Base-by-base conservation (phyloP, 2,797 vertebrate species). In the Rachycentron canadum region DNA sequence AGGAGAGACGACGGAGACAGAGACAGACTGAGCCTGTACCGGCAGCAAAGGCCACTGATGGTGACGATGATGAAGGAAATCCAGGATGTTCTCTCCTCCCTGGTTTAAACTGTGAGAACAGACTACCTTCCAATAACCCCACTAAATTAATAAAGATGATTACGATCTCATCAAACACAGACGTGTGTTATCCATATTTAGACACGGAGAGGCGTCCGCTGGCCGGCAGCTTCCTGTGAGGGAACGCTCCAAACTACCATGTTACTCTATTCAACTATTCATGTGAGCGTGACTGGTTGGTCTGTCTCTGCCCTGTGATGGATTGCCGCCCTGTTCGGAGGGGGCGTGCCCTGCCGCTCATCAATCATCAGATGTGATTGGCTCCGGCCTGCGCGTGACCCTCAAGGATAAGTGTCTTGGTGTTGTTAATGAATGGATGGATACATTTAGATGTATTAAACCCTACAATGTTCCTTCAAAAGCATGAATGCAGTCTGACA, bases 51-150 rank as follows among this genome's bases (percentile, higher is more conserved):
- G 47, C 56, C 53, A 34, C 53, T 55, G 14, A 60, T 21, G 26
- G 73, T 25, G 25, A 76, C 57, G 55, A 50, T 43, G 40, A 41
- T 19, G 43, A 45, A 19, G 43, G 66, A 59, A 43, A 63, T 63
- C 21, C 19, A 17, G 38, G 34, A 12, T 7, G 11, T 4, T 50
- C 57, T 28, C 58, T 16, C 14, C 30, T 68, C 11, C 3, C 14
- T 40, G 50, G 72, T 63, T 58, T 13, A 55, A 77, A 74, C 7
- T 25, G 49, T 50, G 9, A 10, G 57, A 26, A 56, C 25, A 50
- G 6, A 26, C 10, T 26, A 9, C 10, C 14, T 38, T 55, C 10
- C 38, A 75, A 25, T 59, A 13, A 47, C 10, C 11, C 25, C 3
- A 14, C 21, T 50, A 30, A 55, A 59, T 79, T 4, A 43, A 65